phyloP scores from a whole-genome alignment of 2,888 invertebrate genomes.

The Coleophora flavipennella region DNA sequence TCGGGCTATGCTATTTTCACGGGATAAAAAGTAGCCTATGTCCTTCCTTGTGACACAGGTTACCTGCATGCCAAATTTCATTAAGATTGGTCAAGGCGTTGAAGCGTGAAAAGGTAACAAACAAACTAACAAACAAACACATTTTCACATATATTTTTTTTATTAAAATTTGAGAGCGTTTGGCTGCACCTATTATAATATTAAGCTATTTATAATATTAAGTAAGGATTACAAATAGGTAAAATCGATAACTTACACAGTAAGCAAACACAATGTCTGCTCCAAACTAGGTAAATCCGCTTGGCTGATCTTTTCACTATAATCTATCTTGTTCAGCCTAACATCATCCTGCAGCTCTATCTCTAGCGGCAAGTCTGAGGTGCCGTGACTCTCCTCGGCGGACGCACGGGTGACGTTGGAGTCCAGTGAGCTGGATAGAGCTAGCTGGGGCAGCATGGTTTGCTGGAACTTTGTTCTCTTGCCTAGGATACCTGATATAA shows the following conservation, averaged over 20 bases:
- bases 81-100: too few relatives aligned
- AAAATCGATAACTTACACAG: constrained; percentile 72
- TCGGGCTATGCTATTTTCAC: too few relatives aligned
- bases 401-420: constrained; percentile 50
- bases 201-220: background rate
- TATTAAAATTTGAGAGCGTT: too few relatives aligned
- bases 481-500: constrained; percentile 80
- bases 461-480: constrained; percentile 92
- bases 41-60: too few relatives aligned
- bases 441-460: constrained; percentile 86
- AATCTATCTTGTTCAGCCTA: constrained; percentile 84
- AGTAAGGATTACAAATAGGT: background rate
- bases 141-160: too few relatives aligned
- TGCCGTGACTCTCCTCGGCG: constrained; percentile 61
- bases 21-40: too few relatives aligned
- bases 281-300: constrained; percentile 79
- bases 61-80: too few relatives aligned
- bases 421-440: constrained; percentile 75
- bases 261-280: constrained; percentile 84
- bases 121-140: too few relatives aligned
- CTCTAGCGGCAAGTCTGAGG: constrained; percentile 73
- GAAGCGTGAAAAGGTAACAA: too few relatives aligned
- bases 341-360: constrained; percentile 89
- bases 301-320: constrained; percentile 66
- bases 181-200: background rate